A percentile compares a stretch with the other conserved stretches of the same genome.
Evolutionary conservation across 2,888 invertebrate genomes (phyloP).

Genomic region (Elgonia sp.): DNA sequence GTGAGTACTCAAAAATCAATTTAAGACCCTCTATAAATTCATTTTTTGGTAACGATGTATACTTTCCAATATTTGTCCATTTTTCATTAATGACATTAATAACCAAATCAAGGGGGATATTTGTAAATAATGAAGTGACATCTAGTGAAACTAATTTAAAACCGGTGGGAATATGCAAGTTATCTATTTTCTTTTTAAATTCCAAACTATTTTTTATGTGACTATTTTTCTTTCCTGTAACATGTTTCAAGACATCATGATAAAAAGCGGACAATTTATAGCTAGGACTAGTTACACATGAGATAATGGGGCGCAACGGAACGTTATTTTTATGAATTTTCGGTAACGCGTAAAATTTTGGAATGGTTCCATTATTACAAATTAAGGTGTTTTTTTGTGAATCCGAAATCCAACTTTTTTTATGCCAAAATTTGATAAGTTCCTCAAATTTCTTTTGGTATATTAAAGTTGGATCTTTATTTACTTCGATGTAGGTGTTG

Average conservation of each 20-base stretch:
- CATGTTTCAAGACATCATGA: neutral
- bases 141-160: neutral
- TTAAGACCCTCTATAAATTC: slow-evolving; percentile 16
- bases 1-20: too few relatives aligned
- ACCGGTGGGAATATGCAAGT: neutral
- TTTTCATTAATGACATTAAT: neutral
- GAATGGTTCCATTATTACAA: neutral
- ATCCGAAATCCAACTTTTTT: too few relatives aligned
- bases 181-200: slow-evolving; percentile 2
- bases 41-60: neutral
- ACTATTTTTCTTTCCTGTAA: neutral
- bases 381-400: too few relatives aligned
- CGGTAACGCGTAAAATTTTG: too few relatives aligned
- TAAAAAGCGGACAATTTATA: slow-evolving; percentile 14
- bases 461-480: neutral
- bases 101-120: neutral
- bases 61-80: too few relatives aligned
- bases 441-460: neutral
- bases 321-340: slow-evolving; percentile 10
- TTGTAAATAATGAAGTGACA: slow-evolving; percentile 24
- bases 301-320: slow-evolving; percentile 6
- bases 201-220: neutral
- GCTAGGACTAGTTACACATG: neutral
- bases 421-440: neutral
- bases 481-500: too few relatives aligned